phyloP scores from a whole-genome alignment of 1,140 invertebrate species.

The Pseudomyrmex pallidus region DNA sequence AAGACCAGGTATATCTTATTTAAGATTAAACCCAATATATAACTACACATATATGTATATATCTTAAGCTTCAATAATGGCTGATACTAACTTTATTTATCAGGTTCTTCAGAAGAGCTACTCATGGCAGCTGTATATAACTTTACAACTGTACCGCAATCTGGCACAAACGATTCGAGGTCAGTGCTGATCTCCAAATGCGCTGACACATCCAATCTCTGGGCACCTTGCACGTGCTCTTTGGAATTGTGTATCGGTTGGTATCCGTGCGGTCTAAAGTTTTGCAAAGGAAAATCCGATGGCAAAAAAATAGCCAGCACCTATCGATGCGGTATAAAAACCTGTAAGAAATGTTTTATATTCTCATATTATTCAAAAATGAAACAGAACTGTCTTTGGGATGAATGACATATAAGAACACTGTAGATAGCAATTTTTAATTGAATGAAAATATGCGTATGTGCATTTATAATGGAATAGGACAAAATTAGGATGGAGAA shows the following conservation, averaged over 20 bases:
- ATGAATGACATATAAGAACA: conserved; percentile 89
- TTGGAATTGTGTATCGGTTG: conserved; percentile 93
- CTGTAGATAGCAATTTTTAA: conserved; percentile 58
- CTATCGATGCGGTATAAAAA: conserved; percentile 97
- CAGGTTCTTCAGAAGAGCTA: conserved; percentile 87
- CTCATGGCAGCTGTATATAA: conserved; percentile 86
- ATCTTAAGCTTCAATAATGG: conserved; percentile 16
- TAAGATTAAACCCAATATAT: conserved; percentile 13
- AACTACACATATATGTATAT: neutral
- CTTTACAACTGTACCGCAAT: conserved; percentile 84
- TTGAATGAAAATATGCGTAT: conserved; percentile 10
- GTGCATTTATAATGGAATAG: neutral
- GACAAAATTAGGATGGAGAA: conserved; percentile 1
- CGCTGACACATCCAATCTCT: conserved; percentile 88
- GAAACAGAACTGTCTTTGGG: conserved; percentile 95
- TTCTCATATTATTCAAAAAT: conserved; percentile 94
- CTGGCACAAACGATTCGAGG: conserved; percentile 75
- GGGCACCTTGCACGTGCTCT: conserved; percentile 91
- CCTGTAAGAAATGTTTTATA: conserved; percentile 94
- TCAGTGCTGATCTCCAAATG: conserved; percentile 84
- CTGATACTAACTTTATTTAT: conserved; percentile 3
- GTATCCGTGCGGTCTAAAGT: conserved; percentile 97
- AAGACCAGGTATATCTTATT: conserved; percentile 88
- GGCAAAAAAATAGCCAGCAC: conserved; percentile 87
- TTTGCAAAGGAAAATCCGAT: conserved; percentile 92